A percentile compares a stretch with the other conserved stretches of the same genome.
Conservation (phyloP, 2,888 invertebrate genomes). For the Erpobdella octoculata region DNA sequence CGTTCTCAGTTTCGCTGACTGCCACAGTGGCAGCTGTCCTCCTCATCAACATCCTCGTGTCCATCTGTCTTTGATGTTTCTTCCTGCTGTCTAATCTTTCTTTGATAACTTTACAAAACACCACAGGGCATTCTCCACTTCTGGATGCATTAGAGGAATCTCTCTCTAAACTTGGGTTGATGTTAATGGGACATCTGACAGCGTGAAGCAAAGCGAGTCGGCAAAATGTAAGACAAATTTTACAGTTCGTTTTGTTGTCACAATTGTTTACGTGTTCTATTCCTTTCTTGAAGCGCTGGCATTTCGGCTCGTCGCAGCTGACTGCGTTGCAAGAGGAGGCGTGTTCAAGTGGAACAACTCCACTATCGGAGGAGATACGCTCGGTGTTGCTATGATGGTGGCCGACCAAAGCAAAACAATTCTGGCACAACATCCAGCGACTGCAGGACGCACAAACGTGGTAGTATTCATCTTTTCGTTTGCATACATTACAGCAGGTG, state of each 20-base stretch:
- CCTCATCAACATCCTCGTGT: slow-evolving; percentile 25
- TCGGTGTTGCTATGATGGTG: neutral
- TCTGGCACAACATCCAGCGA: neutral
- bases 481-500: neutral
- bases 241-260: neutral
- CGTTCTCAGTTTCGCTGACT: neutral
- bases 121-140: neutral
- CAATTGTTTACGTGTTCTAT: slow-evolving; percentile 1
- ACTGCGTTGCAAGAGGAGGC: neutral
- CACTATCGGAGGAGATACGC: neutral
- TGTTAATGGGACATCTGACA: neutral
- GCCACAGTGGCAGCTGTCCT: slow-evolving; percentile 21
- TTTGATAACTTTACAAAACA: slow-evolving; percentile 15
- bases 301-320: neutral
- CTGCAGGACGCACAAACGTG: neutral
- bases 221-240: neutral
- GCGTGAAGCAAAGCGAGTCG: slow-evolving; percentile 8
- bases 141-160: neutral
- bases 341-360: neutral
- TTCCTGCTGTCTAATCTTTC: neutral
- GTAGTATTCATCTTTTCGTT: neutral
- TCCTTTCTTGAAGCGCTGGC: slow-evolving; percentile 9
- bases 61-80: slow-evolving; percentile 10
- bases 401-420: neutral
- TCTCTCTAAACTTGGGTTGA: too few species aligned